These are phyloP conservation scores for Orius insidiosus DNA, from an alignment of 1,140 invertebrate species.

Conservation along the genomic window DNA sequence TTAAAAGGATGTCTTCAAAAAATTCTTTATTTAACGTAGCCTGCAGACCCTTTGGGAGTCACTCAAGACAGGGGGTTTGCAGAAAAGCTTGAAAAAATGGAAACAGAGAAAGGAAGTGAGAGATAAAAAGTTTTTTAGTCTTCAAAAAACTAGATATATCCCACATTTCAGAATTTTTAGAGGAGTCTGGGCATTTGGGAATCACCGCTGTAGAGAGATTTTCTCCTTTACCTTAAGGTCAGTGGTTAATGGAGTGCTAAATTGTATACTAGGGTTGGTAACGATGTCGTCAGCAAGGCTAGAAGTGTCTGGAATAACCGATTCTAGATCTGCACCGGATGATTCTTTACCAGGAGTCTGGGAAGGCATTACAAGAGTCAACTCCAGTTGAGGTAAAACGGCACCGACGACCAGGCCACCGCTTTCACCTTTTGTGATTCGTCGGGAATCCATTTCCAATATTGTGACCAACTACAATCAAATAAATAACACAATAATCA, in stretches of 20 bases:
- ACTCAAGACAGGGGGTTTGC: too few relatives aligned
- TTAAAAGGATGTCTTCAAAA: too few relatives aligned
- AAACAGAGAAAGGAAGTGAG: too few relatives aligned
- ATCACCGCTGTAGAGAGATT: too few relatives aligned
- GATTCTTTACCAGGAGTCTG: slow-evolving; percentile 63
- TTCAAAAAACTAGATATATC: too few relatives aligned
- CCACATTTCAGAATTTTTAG: too few relatives aligned
- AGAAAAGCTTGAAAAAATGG: too few relatives aligned
- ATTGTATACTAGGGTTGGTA: slow-evolving; percentile 19
- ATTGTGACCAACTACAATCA: slow-evolving; percentile 43
- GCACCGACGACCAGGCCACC: slow-evolving; percentile 50
- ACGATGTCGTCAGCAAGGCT: slow-evolving; percentile 53
- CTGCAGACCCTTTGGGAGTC: too few relatives aligned
- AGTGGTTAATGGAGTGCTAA: slow-evolving; percentile 19
- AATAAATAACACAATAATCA: slow-evolving; percentile 1
- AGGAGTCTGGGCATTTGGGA: too few relatives aligned
- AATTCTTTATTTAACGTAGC: too few relatives aligned
- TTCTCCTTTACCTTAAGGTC: slow-evolving; percentile 19
- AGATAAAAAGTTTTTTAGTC: too few relatives aligned
- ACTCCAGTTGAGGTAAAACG: slow-evolving; percentile 64
- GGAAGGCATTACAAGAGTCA: slow-evolving; percentile 72
- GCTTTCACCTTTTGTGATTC: slow-evolving; percentile 19
- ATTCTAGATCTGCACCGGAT: slow-evolving; percentile 58
- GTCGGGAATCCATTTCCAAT: slow-evolving; percentile 56
- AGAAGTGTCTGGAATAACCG: slow-evolving; percentile 60